These are phyloP conservation scores for Saturnia japonica DNA, from an alignment of 2,888 invertebrate species.

Conservation along the genomic window DNA sequence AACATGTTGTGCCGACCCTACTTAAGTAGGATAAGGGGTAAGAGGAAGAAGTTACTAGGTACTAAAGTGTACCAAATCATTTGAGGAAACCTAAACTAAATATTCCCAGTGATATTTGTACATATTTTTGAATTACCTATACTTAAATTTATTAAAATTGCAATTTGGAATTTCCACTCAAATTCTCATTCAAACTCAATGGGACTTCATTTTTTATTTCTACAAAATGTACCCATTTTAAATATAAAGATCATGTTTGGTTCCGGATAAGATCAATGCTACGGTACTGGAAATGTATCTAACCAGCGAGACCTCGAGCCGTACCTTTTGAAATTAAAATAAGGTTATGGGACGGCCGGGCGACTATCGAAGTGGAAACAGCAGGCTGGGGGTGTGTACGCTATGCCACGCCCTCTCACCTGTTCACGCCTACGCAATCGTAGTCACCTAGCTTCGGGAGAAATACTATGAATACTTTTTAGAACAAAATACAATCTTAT, in stretches of 20 bases:
- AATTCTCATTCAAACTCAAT: too few species aligned
- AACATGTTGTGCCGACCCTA: too few species aligned
- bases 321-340: constrained; percentile 5
- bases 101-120: too few species aligned
- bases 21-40: too few species aligned
- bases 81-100: too few species aligned
- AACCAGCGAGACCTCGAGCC: neutral
- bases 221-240: too few species aligned
- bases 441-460: constrained; percentile 15
- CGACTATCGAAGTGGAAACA: constrained; percentile 31
- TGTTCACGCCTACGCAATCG: constrained; percentile 48
- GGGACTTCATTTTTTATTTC: too few species aligned
- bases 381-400: constrained; percentile 41
- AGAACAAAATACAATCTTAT: neutral
- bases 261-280: neutral
- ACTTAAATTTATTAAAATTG: too few species aligned
- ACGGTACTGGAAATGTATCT: neutral
- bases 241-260: neutral
- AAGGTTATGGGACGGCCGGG: constrained; percentile 1
- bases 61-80: too few species aligned
- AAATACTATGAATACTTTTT: constrained; percentile 12
- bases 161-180: too few species aligned
- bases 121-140: too few species aligned
- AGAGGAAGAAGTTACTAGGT: too few species aligned
- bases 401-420: constrained; percentile 56